These are phyloP conservation scores for Lutjanus argentimaculatus DNA, from an alignment of 2,797 vertebrate species.

Conservation along the genomic window DNA sequence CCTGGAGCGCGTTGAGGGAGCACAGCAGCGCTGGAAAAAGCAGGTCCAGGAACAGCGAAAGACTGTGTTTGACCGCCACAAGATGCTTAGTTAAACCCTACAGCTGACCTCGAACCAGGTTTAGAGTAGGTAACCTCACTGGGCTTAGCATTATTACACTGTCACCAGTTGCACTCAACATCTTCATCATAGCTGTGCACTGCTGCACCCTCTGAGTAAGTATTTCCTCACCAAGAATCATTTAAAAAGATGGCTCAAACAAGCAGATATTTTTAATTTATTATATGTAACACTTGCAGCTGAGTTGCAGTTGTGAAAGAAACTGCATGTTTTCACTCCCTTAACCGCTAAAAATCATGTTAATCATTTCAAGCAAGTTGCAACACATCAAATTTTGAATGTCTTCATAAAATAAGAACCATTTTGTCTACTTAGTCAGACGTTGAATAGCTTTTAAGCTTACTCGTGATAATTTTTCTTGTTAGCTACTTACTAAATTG, in stretches of 20 bases:
- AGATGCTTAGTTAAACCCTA: slow-evolving; percentile 93
- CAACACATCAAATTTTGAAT: slow-evolving; percentile 43
- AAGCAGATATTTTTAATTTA: slow-evolving; percentile 18
- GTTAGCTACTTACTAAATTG: neutral
- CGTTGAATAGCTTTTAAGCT: slow-evolving; percentile 36
- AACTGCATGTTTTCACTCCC: slow-evolving; percentile 22
- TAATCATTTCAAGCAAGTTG: slow-evolving; percentile 34
- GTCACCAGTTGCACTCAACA: slow-evolving; percentile 58
- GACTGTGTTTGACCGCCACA: slow-evolving; percentile 96
- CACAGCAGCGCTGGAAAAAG: slow-evolving; percentile 97
- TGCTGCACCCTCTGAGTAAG: neutral
- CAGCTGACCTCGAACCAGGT: slow-evolving; percentile 22
- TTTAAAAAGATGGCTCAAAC: slow-evolving; percentile 19
- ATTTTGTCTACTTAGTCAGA: neutral
- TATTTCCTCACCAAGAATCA: slow-evolving; percentile 28
- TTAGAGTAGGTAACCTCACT: slow-evolving; percentile 34
- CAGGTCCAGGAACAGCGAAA: slow-evolving; percentile 98
- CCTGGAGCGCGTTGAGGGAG: slow-evolving; percentile 94
- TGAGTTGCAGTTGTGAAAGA: slow-evolving; percentile 14
- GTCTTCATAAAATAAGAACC: slow-evolving; percentile 13
- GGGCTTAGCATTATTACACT: slow-evolving; percentile 28
- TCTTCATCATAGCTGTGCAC: slow-evolving; percentile 29
- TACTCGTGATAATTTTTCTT: neutral
- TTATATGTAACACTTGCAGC: slow-evolving; percentile 1
- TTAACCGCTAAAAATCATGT: slow-evolving; percentile 3